Conservation (phyloP, 2,113 vertebrate species). For the Rhinolophus ferrumequinum region DNA sequence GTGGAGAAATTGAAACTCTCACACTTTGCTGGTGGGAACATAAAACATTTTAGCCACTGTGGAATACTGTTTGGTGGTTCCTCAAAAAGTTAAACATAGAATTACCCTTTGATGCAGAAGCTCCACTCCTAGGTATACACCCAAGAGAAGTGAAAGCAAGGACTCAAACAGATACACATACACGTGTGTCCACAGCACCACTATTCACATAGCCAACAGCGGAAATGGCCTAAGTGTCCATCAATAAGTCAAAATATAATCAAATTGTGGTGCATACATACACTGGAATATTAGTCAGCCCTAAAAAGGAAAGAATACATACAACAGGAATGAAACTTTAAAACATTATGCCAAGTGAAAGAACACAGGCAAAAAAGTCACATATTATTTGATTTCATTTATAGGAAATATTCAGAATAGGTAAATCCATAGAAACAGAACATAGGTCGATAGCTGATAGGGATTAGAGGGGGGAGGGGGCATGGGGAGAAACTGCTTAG, state of each 20-base stretch:
- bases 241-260: background rate
- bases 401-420: background rate
- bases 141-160: background rate
- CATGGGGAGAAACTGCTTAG: background rate
- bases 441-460: background rate
- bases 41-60: background rate
- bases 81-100: background rate
- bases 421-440: background rate
- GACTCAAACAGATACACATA: background rate
- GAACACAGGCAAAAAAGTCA: background rate
- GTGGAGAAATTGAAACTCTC: background rate
- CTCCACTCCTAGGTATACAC: background rate
- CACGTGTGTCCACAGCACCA: background rate
- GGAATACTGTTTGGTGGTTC: background rate
- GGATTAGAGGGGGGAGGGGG: background rate
- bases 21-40: background rate
- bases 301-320: background rate
- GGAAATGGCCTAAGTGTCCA: background rate
- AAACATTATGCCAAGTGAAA: background rate
- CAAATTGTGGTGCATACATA: background rate
- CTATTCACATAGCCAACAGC: background rate
- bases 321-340: background rate
- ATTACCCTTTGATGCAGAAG: background rate
- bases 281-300: background rate
- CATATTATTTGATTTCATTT: background rate